phyloP scores from a whole-genome alignment of 2,113 vertebrate species.

The Elachura formosa region DNA sequence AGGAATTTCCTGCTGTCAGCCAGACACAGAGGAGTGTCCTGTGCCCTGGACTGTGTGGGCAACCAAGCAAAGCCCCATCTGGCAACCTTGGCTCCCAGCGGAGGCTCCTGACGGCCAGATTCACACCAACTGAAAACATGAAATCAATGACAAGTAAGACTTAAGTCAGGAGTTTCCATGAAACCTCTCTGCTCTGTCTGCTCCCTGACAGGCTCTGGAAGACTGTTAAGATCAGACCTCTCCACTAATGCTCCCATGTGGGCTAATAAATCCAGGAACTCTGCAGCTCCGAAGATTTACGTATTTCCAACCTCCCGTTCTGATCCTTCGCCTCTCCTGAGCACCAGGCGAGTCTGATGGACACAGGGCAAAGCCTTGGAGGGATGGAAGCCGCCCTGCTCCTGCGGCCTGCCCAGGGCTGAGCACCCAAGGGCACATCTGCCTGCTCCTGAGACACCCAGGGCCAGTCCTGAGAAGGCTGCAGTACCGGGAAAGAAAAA shows the following conservation, averaged over 20 bases:
- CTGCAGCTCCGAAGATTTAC: constrained; percentile 23
- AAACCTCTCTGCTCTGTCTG: background rate
- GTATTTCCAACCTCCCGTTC: constrained; percentile 2
- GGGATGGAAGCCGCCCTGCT: no score
- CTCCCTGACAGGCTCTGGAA: constrained; percentile 36
- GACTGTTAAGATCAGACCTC: constrained; percentile 2
- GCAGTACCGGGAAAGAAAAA: background rate
- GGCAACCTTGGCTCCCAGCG: accelerated
- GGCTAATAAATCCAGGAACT: constrained; percentile 24
- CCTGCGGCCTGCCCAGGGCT: no score
- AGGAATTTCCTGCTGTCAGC: background rate
- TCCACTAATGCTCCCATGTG: background rate
- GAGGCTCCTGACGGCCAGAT: background rate
- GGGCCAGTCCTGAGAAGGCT: background rate
- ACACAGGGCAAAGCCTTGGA: background rate
- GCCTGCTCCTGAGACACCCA: background rate
- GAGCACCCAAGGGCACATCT: background rate
- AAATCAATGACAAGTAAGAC: background rate
- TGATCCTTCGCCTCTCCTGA: background rate
- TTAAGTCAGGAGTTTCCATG: background rate
- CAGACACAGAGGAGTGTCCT: background rate
- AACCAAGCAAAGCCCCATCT: background rate
- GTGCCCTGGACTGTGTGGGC: background rate
- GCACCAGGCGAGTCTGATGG: background rate
- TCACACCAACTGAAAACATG: background rate